A percentile compares a stretch with the other conserved stretches of the same genome.
Conservation (phyloP, 2,888 invertebrate genomes). For the Selenia dentaria region DNA sequence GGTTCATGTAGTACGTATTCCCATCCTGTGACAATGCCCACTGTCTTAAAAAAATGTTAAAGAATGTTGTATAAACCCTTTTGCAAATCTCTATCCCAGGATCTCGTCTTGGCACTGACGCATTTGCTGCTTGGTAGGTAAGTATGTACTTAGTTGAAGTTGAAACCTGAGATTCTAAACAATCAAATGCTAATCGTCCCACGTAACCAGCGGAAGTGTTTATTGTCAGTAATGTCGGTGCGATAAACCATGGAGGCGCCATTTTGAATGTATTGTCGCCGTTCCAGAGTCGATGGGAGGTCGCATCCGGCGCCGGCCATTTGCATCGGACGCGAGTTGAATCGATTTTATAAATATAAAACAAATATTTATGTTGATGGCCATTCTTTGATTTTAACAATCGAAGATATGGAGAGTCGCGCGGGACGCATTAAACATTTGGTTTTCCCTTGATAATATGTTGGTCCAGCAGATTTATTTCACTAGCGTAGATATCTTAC, state of each 20-base stretch:
- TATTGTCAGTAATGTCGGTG: conserved; percentile 46
- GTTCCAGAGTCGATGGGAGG: conserved; percentile 76
- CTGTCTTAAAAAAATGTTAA: too few relatives aligned
- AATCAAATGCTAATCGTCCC: conserved; percentile 58
- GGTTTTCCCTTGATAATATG: neutral
- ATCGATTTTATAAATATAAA: conserved; percentile 61
- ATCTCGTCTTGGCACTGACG: too few relatives aligned
- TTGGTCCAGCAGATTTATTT: neutral
- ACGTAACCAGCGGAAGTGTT: conserved; percentile 64
- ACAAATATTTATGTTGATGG: conserved; percentile 37
- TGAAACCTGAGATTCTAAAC: conserved; percentile 17
- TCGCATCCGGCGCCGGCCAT: conserved; percentile 81
- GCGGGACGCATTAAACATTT: conserved; percentile 9
- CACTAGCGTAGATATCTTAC: too few relatives aligned
- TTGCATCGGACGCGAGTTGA: conserved; percentile 76
- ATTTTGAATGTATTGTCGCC: conserved; percentile 76
- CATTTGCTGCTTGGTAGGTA: too few relatives aligned
- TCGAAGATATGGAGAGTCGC: conserved; percentile 23
- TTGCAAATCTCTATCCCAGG: too few relatives aligned
- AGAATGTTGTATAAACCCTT: too few relatives aligned
- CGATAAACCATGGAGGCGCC: conserved; percentile 75
- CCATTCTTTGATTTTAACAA: conserved; percentile 29
- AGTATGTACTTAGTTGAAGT: too few relatives aligned
- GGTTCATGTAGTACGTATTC: too few relatives aligned
- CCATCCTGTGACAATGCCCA: too few relatives aligned